Conservation (phyloP, 2,113 vertebrate genomes). For the Sigmodon hispidus region DNA sequence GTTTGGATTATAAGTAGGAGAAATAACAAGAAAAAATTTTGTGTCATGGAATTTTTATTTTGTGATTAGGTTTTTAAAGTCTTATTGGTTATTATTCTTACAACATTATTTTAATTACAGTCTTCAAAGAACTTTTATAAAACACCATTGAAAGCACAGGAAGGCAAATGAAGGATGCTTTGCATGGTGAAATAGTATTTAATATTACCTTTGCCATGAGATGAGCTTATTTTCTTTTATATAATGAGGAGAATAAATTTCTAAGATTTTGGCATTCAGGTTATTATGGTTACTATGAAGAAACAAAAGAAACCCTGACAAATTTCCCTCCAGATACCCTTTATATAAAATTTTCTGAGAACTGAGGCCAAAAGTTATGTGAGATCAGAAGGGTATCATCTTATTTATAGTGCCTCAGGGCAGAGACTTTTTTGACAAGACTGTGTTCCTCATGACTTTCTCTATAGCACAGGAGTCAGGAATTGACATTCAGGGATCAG, state of each 20-base stretch:
- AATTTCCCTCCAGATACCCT: background rate
- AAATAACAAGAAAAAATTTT: background rate
- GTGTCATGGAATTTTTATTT: background rate
- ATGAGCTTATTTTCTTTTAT: background rate
- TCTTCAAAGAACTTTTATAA: background rate
- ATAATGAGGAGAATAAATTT: background rate
- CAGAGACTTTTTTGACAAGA: background rate
- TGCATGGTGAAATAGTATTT: background rate
- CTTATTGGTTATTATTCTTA: background rate
- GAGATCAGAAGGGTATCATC: conserved; percentile 38
- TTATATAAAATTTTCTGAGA: conserved; percentile 24
- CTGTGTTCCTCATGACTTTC: background rate
- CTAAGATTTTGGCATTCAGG: background rate
- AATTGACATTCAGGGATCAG: conserved; percentile 40
- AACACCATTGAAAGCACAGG: background rate
- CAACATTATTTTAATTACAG: background rate
- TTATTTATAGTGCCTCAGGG: background rate
- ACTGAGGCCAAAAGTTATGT: background rate
- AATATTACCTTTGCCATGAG: background rate
- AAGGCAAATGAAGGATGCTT: background rate
- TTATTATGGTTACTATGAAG: conserved; percentile 17
- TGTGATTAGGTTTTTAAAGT: background rate
- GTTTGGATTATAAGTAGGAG: background rate
- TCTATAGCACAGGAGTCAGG: background rate
- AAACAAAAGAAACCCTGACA: background rate